Evolutionary conservation across 2,888 invertebrate genomes (phyloP).

Genomic region (Camponotus fellah): DNA sequence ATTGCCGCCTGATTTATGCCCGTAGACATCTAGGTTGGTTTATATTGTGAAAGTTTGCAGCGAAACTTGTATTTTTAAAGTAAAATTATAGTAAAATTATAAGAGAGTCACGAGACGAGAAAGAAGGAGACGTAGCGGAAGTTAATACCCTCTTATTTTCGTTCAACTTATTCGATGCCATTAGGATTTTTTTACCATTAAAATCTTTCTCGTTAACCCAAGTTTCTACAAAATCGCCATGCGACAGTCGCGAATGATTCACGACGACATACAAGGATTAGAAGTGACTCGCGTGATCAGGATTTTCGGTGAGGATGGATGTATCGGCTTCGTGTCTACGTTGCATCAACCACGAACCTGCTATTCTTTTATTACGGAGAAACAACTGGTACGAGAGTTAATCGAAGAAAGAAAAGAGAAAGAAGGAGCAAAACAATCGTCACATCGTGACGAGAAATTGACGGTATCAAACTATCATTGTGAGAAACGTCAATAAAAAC

Average conservation of each 20-base stretch:
- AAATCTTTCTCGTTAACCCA: neutral
- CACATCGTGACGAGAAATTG: constrained; percentile 21
- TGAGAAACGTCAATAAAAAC: neutral
- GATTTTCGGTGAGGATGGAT: constrained; percentile 47
- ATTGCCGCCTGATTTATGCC: constrained; percentile 22
- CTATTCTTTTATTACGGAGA: constrained; percentile 2
- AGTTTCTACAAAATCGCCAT: constrained; percentile 33
- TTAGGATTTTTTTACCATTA: constrained; percentile 25
- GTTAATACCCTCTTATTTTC: constrained; percentile 26
- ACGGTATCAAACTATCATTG: constrained; percentile 20
- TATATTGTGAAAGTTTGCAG: constrained; percentile 23
- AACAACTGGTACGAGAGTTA: constrained; percentile 30
- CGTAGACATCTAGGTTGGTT: constrained; percentile 6
- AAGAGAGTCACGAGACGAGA: constrained; percentile 41
- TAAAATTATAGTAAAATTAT: constrained; percentile 41
- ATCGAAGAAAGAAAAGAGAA: constrained; percentile 31
- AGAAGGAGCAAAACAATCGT: constrained; percentile 23
- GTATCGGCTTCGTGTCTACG: constrained; percentile 65
- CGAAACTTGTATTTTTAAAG: constrained; percentile 28
- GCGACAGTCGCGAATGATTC: constrained; percentile 19
- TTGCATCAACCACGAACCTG: constrained; percentile 62
- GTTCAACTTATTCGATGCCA: constrained; percentile 24
- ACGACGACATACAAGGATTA: constrained; percentile 9
- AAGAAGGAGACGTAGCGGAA: neutral
- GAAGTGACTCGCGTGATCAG: constrained; percentile 41